These are phyloP conservation scores for Leucoptera coffeella DNA, from an alignment of 2,888 invertebrate genomes.

Conservation along the genomic window DNA sequence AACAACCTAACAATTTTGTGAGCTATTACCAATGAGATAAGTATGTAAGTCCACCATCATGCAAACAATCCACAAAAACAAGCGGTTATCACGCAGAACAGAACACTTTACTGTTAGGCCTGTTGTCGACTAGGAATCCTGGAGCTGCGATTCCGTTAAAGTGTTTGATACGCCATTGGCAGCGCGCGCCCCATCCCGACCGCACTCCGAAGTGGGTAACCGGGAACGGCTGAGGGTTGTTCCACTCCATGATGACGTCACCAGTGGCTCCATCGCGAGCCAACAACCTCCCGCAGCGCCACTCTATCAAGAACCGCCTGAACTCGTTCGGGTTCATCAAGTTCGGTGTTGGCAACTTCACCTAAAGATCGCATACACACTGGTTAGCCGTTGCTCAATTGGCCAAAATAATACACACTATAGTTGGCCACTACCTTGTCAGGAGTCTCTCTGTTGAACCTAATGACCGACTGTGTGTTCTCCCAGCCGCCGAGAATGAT, in stretches of 20 bases:
- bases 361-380: too few relatives aligned
- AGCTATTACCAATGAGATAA: too few relatives aligned
- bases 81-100: too few relatives aligned
- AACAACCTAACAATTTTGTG: too few relatives aligned
- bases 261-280: conserved; percentile 43
- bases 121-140: too few relatives aligned
- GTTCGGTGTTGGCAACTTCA: conserved; percentile 50
- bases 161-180: conserved; percentile 54
- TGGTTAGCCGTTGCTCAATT: too few relatives aligned
- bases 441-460: conserved; percentile 56
- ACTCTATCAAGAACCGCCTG: conserved; percentile 50
- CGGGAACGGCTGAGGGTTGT: conserved; percentile 53
- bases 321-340: conserved; percentile 50
- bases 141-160: conserved; percentile 16
- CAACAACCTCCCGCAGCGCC: conserved; percentile 47
- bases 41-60: too few relatives aligned
- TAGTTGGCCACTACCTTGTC: conserved; percentile 59
- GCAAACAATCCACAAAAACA: too few relatives aligned
- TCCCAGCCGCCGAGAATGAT: conserved; percentile 65
- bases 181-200: conserved; percentile 60
- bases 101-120: too few relatives aligned
- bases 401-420: conserved; percentile 13
- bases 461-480: conserved; percentile 58
- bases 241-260: conserved; percentile 53
- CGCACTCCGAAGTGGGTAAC: conserved; percentile 58